Evolutionary conservation across 2,113 vertebrate species (phyloP), one percentile per base, ranked within the genome.

Genomic region (Chionomys nivalis): DNA sequence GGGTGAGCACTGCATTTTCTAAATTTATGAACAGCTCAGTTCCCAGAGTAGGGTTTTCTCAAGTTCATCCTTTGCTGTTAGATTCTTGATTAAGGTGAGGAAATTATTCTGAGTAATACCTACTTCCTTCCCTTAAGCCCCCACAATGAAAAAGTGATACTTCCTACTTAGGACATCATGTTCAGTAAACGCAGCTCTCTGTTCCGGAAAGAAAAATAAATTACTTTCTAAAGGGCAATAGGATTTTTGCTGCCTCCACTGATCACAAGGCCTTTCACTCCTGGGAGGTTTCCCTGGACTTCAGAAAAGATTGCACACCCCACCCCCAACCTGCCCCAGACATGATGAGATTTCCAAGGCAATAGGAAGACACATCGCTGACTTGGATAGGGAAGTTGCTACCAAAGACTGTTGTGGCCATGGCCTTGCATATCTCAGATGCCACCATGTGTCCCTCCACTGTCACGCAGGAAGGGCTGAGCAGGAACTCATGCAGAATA

Each of bases 81-180:
- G 91, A 79, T 73, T 81, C 72, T 81, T 58, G 58, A 36, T 94
- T 72, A 90, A 93, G 83, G 75, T 1, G 12, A 58, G 87, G 83
- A 89, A 92, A 85, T 93, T 94, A 88, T 92, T 92, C 79, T 94
- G 94, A 94, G 83, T 72, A 86, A 85, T 91, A 87, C 68, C 47
- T 31, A 61, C 65, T 93, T 96, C 93, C 75, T 94, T 94, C 65
- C 63, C 42, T 24, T 0, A 12, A 89, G 17, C 12, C 28, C 55
- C 78, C 65, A 36, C 21, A 2, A 28, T 66, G 82, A 93, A 92
- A 90, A 89, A 76, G 52, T n/a, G 82, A 89, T 93, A 61, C 91
- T 94, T 95, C 76, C 88, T 93, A 66, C 68, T 91, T 83, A 61
- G 90, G 16, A n/a, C 75, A 72, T 96, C 63, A 24, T 66, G 65